Conservation (phyloP, 1,140 invertebrate genomes). For the Ditylenchus dipsaci region DNA sequence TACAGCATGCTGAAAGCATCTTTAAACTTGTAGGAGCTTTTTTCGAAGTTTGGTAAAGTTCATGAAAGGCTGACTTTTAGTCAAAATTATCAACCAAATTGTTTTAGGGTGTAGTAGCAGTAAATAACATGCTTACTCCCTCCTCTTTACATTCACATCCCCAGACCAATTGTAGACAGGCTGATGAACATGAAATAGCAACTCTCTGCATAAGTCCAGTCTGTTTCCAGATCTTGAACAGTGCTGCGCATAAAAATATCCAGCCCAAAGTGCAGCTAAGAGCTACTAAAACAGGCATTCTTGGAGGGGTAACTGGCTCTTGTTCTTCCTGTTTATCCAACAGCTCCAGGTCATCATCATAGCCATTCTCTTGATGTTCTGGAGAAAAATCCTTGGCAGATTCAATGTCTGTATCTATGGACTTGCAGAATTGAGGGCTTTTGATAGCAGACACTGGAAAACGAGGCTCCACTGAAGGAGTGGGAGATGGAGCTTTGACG, state of each 20-base stretch:
- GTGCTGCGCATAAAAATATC: conserved; percentile 55
- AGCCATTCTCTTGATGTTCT: conserved; percentile 6
- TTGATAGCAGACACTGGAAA: neutral
- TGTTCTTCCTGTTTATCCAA: neutral
- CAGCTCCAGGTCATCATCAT: conserved; percentile 28
- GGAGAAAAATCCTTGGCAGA: neutral
- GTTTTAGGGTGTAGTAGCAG: too few relatives aligned
- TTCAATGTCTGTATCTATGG: neutral
- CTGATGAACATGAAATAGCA: conserved; percentile 57
- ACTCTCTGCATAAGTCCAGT: conserved; percentile 52
- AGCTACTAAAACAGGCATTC: conserved; percentile 54
- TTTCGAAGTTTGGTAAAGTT: too few relatives aligned
- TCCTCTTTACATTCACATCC: conserved; percentile 45
- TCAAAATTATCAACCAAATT: too few relatives aligned
- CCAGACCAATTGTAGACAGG: conserved; percentile 47
- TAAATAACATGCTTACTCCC: conserved; percentile 39
- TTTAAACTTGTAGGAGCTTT: too few relatives aligned
- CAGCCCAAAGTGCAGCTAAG: conserved; percentile 49
- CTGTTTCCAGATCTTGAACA: conserved; percentile 53
- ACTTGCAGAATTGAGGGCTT: too few relatives aligned
- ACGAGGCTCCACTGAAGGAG: neutral
- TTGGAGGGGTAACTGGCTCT: neutral
- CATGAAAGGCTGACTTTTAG: too few relatives aligned
- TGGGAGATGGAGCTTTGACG: neutral
- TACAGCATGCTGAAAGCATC: too few relatives aligned